These are phyloP conservation scores for Pseudomyrmex pallidus DNA, from an alignment of 1,140 invertebrate genomes.

Conservation along the genomic window DNA sequence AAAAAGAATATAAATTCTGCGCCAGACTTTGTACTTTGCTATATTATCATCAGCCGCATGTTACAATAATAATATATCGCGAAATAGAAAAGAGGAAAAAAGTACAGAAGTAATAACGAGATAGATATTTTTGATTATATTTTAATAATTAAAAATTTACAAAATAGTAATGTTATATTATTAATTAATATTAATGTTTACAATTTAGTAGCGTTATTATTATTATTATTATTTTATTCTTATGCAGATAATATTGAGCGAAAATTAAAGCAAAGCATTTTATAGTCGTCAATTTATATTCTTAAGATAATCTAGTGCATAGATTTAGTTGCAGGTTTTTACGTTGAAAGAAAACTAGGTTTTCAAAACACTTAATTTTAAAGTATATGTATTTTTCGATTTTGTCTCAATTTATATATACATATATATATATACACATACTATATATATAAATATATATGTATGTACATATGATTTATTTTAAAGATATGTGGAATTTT, in stretches of 20 bases:
- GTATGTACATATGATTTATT: no score
- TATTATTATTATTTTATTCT: constrained; percentile 73
- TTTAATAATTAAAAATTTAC: constrained; percentile 81
- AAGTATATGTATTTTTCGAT: not conserved
- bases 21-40: constrained; percentile 56
- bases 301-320: constrained; percentile 46
- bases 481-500: no score
- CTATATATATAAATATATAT: no score
- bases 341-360: not conserved
- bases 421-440: no score
- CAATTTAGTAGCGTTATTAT: constrained; percentile 78
- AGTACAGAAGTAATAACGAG: constrained; percentile 68
- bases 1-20: constrained; percentile 10
- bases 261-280: constrained; percentile 74
- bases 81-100: constrained; percentile 49
- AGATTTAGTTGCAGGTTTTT: constrained; percentile 32
- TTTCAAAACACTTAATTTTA: not conserved
- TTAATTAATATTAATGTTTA: constrained; percentile 81
- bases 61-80: constrained; percentile 56
- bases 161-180: constrained; percentile 81
- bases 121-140: constrained; percentile 83
- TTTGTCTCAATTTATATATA: no score
- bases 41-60: constrained; percentile 45
- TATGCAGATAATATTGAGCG: constrained; percentile 74
- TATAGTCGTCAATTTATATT: constrained; percentile 75